Evolutionary conservation across 2,113 vertebrate species (phyloP).

Genomic region (Lasiurus cinereus): DNA sequence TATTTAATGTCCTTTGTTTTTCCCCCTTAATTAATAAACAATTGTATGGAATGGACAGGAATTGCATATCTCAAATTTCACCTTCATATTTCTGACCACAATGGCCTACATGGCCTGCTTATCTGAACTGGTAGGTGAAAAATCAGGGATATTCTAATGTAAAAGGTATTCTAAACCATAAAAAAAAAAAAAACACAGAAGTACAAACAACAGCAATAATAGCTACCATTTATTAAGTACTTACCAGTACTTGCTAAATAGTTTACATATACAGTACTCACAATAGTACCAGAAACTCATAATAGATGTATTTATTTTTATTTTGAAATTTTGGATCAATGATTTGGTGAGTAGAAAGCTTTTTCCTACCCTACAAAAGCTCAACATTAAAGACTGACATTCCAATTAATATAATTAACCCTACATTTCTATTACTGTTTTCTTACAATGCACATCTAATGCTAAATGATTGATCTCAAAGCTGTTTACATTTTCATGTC

Average conservation of each 20-base stretch:
- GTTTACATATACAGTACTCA: conserved; percentile 66
- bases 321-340: too few relatives aligned
- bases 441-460: conserved; percentile 85
- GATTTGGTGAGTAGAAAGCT: too few relatives aligned
- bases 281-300: conserved; percentile 74
- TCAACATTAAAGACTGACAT: conserved; percentile 82
- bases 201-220: conserved; percentile 60
- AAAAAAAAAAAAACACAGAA: conserved; percentile 58
- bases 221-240: conserved; percentile 80
- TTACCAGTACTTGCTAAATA: conserved; percentile 69
- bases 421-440: conserved; percentile 86
- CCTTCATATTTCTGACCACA: conserved; percentile 41
- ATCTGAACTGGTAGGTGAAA: not conserved
- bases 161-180: conserved; percentile 60
- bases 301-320: conserved; percentile 79
- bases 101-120: not conserved
- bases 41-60: conserved; percentile 5
- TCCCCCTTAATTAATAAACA: not conserved
- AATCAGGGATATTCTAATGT: conserved; percentile 38
- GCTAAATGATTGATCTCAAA: conserved; percentile 85
- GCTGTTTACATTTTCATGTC: conserved; percentile 84
- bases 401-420: conserved; percentile 88
- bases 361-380: too few relatives aligned
- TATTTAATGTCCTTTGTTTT: conserved; percentile 24
- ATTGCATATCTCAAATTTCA: conserved; percentile 47